phyloP scores from a whole-genome alignment of 2,888 invertebrate genomes.

The Sphaeridia pumilis region DNA sequence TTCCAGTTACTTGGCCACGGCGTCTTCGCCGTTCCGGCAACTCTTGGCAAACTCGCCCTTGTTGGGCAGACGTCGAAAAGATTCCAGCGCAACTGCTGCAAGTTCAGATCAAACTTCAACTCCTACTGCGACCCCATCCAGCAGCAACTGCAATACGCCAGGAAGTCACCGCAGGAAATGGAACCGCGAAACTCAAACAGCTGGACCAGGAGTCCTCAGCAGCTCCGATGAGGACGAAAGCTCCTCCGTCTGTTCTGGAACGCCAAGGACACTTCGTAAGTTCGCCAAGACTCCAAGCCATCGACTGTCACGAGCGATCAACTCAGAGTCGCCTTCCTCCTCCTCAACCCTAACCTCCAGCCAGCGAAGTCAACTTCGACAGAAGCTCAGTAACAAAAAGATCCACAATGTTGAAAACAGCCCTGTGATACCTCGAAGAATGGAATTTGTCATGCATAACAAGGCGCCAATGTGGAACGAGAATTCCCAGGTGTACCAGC shows the following conservation, averaged over 20 bases:
- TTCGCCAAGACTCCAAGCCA: neutral
- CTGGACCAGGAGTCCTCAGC: slow-evolving; percentile 29
- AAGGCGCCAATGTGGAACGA: slow-evolving; percentile 99
- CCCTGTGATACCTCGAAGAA: slow-evolving; percentile 40
- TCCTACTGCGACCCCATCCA: neutral
- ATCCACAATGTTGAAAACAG: slow-evolving; percentile 32
- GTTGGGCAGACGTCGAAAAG: slow-evolving; percentile 44
- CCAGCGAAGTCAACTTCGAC: slow-evolving; percentile 79
- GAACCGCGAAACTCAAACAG: neutral
- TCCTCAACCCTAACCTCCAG: slow-evolving; percentile 38
- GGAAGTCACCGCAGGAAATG: neutral
- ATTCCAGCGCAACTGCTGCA: too few species aligned
- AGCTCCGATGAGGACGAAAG: slow-evolving; percentile 38
- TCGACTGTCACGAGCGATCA: neutral
- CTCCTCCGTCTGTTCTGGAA: neutral
- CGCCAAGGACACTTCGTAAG: neutral
- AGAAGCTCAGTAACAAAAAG: slow-evolving; percentile 70
- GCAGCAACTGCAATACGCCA: neutral
- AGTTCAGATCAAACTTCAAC: neutral
- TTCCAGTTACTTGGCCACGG: slow-evolving; percentile 50
- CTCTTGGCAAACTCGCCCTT: slow-evolving; percentile 68
- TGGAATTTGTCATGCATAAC: slow-evolving; percentile 92
- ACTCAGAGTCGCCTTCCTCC: neutral
- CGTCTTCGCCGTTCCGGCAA: slow-evolving; percentile 34
- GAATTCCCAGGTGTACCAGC: slow-evolving; percentile 94